These are phyloP conservation scores for Venusia cambrica DNA, from an alignment of 2,888 invertebrate species.

Conservation along the genomic window DNA sequence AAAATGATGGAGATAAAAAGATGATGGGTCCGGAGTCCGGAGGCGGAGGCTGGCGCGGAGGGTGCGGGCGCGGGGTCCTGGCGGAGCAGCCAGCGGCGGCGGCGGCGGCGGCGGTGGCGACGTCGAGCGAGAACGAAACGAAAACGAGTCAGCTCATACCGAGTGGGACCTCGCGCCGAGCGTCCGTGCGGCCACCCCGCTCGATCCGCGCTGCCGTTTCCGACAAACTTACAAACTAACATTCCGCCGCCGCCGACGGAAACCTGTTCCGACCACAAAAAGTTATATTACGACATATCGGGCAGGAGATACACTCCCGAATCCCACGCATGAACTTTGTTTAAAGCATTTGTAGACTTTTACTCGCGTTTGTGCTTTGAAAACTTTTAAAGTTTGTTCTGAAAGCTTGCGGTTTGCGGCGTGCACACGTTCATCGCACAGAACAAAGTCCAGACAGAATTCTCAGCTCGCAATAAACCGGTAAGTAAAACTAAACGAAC, in stretches of 20 bases:
- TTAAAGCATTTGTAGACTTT: conserved; percentile 42
- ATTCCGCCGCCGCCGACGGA: conserved; percentile 55
- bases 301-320: conserved; percentile 43
- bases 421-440: conserved; percentile 52
- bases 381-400: conserved; percentile 67
- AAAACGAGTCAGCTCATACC: conserved; percentile 54
- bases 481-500: conserved; percentile 70
- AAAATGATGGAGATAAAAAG: conserved; percentile 64
- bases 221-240: conserved; percentile 66
- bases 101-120: conserved; percentile 20
- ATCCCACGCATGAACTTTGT: conserved; percentile 35
- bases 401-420: conserved; percentile 46
- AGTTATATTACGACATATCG: conserved; percentile 41
- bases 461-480: conserved; percentile 69
- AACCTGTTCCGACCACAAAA: conserved; percentile 58
- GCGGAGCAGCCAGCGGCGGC: conserved; percentile 43
- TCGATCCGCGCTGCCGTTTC: conserved; percentile 43
- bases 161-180: conserved; percentile 57
- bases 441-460: conserved; percentile 65
- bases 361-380: conserved; percentile 42
- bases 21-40: conserved; percentile 52
- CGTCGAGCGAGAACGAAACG: no score
- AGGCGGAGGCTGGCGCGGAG: conserved; percentile 33
- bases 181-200: conserved; percentile 47
- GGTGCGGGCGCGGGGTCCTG: conserved; percentile 49